Base-by-base conservation (phyloP, 1,140 invertebrate genomes). In the Drosophila novamexicana region DNA sequence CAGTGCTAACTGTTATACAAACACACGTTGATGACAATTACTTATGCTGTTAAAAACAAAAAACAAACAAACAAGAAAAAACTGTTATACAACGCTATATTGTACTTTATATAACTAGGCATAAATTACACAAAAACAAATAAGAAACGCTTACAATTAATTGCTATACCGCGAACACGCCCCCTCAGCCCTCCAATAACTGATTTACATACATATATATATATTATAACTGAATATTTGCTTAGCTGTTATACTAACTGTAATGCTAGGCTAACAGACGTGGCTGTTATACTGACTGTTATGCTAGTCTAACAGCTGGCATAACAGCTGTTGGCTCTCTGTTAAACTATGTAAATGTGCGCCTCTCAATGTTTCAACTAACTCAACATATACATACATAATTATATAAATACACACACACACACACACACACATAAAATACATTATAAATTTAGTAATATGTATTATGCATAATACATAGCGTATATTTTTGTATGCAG, bases 1-100 rank as follows among this genome's bases (percentile, higher is more conserved):
- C 78, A 69, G 53, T 80, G 74, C 81, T 84, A 86, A 86, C 82
- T 86, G 82, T 86, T 86, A 86, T 76, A 85, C 66, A 70, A 39
- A 36, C 54, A 49, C 29, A 70, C 47, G 16, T 53, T 57, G 16
- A 42, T 9, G 34, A 66, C 14, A 45, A n/a, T 14, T 54, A 66
- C 62, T 72, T 78, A 77, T 77, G 80, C 79, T 77, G 82, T 85
- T 83, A 70, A 69, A 16, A 9, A 8, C 18, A 12, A 49, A 49
- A 0, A 10, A 22, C 2, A 22, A 22, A 5, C 14, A 14, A 18
- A 18, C 18, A 18, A 22, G 22, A 22, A 4, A 29, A 29, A 75
- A 78, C 79, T 73, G 80, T 81, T 77, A 70, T 75, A 77, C 67
- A 47, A 59, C 75, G 58, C 81, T 70, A 50, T 74, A 80, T 75